phyloP scores from a whole-genome alignment of 2,888 invertebrate species.

The Exocentrus adspersus region DNA sequence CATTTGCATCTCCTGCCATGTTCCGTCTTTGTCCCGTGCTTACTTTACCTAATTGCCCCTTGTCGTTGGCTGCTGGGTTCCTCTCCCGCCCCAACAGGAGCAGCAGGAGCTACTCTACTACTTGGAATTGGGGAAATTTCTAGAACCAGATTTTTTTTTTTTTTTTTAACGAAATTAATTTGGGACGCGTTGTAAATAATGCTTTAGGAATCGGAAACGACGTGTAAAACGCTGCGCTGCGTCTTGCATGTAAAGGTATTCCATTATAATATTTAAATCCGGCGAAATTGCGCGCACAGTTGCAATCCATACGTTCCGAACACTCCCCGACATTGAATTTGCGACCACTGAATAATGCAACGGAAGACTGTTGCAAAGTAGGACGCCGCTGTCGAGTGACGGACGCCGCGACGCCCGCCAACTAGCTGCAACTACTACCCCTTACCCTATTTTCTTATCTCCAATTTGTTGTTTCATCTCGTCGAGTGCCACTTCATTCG shows the following conservation, averaged over 20 bases:
- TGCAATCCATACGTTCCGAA: constrained; percentile 2
- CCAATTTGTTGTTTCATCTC: constrained; percentile 57
- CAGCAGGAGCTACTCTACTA: background rate
- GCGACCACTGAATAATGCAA: constrained; percentile 51
- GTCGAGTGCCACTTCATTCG: constrained; percentile 52
- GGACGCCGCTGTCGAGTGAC: constrained; percentile 41
- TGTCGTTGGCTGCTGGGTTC: constrained; percentile 45
- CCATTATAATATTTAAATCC: background rate
- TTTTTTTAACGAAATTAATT: no score
- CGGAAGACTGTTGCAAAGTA: constrained; percentile 47
- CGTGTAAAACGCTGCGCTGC: no score
- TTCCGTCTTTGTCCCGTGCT: constrained; percentile 57
- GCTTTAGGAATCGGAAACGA: no score
- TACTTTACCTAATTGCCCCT: constrained; percentile 63
- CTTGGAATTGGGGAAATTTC: no score
- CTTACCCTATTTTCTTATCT: constrained; percentile 50
- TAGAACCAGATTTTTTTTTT: no score
- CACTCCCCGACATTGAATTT: constrained; percentile 41
- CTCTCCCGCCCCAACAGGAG: background rate
- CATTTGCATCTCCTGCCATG: constrained; percentile 62
- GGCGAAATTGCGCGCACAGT: background rate
- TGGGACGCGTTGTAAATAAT: no score
- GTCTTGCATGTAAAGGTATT: no score
- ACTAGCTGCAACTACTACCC: constrained; percentile 41
- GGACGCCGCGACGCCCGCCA: constrained; percentile 38